These are phyloP conservation scores for Agapetus fuscipes DNA, from an alignment of 2,888 invertebrate species.

Conservation along the genomic window DNA sequence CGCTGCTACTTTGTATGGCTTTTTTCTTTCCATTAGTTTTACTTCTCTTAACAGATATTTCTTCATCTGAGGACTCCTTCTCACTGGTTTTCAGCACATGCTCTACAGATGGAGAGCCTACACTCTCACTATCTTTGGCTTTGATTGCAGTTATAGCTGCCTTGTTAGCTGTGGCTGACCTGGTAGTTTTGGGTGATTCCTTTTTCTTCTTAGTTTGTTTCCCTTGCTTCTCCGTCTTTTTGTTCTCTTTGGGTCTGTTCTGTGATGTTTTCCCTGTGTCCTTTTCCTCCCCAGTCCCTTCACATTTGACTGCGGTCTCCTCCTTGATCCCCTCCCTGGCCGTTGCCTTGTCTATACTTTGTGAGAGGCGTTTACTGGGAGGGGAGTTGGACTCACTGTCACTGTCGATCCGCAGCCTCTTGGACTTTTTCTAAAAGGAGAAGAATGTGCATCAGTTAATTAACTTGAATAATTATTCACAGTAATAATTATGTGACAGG, in stretches of 20 bases:
- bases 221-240: constrained; percentile 15
- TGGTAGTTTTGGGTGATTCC: background rate
- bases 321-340: too few species aligned
- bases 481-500: too few species aligned
- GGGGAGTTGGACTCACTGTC: constrained; percentile 28
- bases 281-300: constrained; percentile 31
- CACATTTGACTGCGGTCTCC: constrained; percentile 28
- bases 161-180: constrained; percentile 8
- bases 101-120: too few species aligned
- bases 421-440: constrained; percentile 28
- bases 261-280: constrained; percentile 24
- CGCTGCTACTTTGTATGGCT: constrained; percentile 20
- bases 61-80: background rate
- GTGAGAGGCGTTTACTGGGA: constrained; percentile 12
- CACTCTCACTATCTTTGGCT: background rate
- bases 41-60: background rate
- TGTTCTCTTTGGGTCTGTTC: constrained; percentile 20
- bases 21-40: constrained; percentile 18
- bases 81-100: background rate
- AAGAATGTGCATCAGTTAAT: constrained; percentile 1
- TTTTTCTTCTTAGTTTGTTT: constrained; percentile 7
- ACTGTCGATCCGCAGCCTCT: constrained; percentile 31
- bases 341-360: too few species aligned
- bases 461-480: constrained; percentile 1
- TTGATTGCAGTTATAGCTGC: constrained; percentile 1